phyloP scores from a whole-genome alignment of 2,888 invertebrate genomes.

The Schizaphis graminum region DNA sequence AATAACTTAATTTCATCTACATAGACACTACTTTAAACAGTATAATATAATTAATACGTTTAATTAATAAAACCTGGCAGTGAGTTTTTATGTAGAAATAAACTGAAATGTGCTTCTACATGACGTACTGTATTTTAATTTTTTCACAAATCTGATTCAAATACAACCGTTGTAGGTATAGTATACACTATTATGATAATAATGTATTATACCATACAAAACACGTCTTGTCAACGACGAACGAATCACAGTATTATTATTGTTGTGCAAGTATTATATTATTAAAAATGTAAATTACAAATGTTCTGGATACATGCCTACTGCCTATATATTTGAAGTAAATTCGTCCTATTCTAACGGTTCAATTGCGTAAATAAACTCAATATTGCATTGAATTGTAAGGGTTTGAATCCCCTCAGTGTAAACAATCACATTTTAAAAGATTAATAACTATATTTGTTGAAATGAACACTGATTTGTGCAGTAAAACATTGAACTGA shows the following conservation, averaged over 20 bases:
- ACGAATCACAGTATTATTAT: constrained; percentile 9
- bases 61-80: not conserved
- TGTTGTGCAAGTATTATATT: not conserved
- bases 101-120: not conserved
- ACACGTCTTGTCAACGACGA: not conserved
- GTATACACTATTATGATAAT: not conserved
- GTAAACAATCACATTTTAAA: not conserved
- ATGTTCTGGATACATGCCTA: not conserved
- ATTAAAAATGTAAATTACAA: not conserved
- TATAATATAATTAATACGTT: not conserved
- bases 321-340: not conserved
- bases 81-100: not conserved
- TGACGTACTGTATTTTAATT: not conserved
- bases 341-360: not conserved
- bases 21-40: not conserved
- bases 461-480: not conserved
- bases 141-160: not conserved
- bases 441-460: not conserved
- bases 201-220: not conserved
- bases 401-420: not conserved
- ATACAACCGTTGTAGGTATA: not conserved
- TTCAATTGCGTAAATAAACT: constrained; percentile 15
- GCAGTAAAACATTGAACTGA: not conserved
- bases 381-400: not conserved
- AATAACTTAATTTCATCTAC: not conserved